Conservation (phyloP, 2,113 vertebrate genomes). For the Setophaga coronata region DNA sequence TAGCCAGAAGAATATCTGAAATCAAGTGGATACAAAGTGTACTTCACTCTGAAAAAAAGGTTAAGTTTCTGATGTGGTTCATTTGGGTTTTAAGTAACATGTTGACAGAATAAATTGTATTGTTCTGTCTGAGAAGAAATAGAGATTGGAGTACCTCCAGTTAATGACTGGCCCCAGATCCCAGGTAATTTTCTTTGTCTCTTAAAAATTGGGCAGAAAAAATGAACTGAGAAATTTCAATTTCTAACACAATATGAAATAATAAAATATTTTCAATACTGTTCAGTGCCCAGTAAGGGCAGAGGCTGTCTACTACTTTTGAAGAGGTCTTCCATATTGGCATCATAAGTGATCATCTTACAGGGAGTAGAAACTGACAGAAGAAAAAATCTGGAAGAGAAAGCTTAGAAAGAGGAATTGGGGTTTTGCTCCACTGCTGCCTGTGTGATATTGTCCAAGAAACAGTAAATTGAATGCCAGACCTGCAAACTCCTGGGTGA, state of each 20-base stretch:
- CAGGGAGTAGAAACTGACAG: not conserved
- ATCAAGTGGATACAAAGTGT: conserved; percentile 24
- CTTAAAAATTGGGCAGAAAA: not conserved
- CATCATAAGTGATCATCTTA: not conserved
- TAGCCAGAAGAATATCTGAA: not conserved
- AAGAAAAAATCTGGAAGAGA: not conserved
- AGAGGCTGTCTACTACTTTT: not conserved
- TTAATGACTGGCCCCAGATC: not conserved
- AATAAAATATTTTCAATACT: not conserved
- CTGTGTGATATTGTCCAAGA: not conserved
- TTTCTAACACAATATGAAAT: not conserved
- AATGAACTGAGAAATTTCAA: not conserved
- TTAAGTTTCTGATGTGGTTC: not conserved
- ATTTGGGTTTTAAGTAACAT: conserved; percentile 19
- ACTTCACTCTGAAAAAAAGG: not conserved
- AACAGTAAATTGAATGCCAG: not conserved
- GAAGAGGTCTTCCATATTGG: not conserved
- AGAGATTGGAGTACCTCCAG: not conserved
- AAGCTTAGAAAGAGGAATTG: not conserved
- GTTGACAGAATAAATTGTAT: conserved; percentile 10
- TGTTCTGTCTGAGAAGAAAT: not conserved
- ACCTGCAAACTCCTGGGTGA: not conserved
- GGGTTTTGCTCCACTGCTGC: not conserved
- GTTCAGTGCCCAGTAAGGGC: not conserved
- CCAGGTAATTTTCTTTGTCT: not conserved